Percentiles rank a stretch among this genome's conserved stretches.
Evolutionary conservation across 2,888 invertebrate genomes (phyloP).

Genomic region (Camptogramma bilineatum): DNA sequence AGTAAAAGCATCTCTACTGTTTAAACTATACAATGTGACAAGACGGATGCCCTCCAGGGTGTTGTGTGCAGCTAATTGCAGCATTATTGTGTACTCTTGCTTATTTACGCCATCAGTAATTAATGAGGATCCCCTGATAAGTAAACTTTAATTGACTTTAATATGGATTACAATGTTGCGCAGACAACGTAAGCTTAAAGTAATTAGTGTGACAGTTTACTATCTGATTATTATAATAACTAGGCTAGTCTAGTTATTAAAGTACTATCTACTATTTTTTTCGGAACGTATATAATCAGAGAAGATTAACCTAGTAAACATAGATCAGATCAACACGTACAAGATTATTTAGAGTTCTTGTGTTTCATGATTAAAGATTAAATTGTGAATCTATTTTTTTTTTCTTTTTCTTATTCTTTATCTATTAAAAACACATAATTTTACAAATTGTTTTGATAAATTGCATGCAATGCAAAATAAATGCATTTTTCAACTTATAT

Average conservation of each 20-base stretch:
- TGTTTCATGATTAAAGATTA: not conserved
- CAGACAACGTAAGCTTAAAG: constrained; percentile 10
- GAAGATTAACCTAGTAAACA: not conserved
- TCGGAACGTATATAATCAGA: not conserved
- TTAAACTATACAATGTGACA: constrained; percentile 19
- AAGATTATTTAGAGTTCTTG: not conserved
- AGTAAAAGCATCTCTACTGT: constrained; percentile 9
- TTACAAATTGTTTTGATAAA: too few relatives aligned
- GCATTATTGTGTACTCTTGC: constrained; percentile 57
- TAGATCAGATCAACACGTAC: not conserved
- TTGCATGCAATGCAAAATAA: too few relatives aligned
- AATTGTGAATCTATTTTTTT: too few relatives aligned
- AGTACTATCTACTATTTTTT: not conserved
- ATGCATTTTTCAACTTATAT: too few relatives aligned
- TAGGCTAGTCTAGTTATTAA: not conserved
- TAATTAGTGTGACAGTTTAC: constrained; percentile 6
- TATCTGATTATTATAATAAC: not conserved
- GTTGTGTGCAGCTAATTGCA: constrained; percentile 60
- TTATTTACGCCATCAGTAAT: constrained; percentile 56
- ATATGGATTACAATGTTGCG: constrained; percentile 40
- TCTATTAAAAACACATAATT: too few relatives aligned
- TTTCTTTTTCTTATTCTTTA: too few relatives aligned
- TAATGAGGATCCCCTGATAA: constrained; percentile 45
- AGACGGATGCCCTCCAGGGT: constrained; percentile 43
- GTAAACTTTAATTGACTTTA: constrained; percentile 41